Evolutionary conservation across 2,797 vertebrate genomes (phyloP), one percentile per base, ranked within the genome.

Genomic region (Parambassis ranga): DNA sequence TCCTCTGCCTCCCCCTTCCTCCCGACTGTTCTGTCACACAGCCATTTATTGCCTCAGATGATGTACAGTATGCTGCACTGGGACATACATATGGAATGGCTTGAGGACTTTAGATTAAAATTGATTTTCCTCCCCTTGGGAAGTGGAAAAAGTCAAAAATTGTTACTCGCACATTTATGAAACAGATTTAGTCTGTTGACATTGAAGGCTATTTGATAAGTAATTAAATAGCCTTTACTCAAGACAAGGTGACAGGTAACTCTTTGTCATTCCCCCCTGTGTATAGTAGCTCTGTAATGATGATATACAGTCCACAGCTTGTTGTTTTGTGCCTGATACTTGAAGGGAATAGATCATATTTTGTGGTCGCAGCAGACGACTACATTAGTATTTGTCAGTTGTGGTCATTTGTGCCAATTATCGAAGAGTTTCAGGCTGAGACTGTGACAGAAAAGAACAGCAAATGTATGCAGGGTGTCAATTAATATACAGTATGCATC

Each of bases 191-290:
- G 93, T 94, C 93, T 92, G 92, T 96, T 95, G 95, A 96, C 94
- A 95, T 95, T 94, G 94, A 95, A 89, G 92, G 93, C 94, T 93
- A 90, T 95, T 97, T 97, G 95, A 96, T 96, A 95, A 94, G 94
- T 96, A 97, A 97, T 98, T 98, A 95, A 95, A 95, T 96, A 93
- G 93, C 91, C 91, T 93, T 93, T 94, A 92, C 92, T 90, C 90
- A 92, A 92, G 95, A 94, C 93, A 95, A 95, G 95, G 94, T 97
- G 96, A 96, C 94, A 93, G 93, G 93, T 94, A 95, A 92, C 90
- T 93, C 94, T 85, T 84, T 88, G 80, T 94, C 92, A 91, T 62
- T 28, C 66, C 57, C 64, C 76, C 65, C 90, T 89, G 90, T 93
- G 91, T 90, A 61, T 61, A 57, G 68, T 61, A 89, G 91, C 93